Conservation (phyloP, 2,113 vertebrate genomes). For the Ranitomeya imitator region DNA sequence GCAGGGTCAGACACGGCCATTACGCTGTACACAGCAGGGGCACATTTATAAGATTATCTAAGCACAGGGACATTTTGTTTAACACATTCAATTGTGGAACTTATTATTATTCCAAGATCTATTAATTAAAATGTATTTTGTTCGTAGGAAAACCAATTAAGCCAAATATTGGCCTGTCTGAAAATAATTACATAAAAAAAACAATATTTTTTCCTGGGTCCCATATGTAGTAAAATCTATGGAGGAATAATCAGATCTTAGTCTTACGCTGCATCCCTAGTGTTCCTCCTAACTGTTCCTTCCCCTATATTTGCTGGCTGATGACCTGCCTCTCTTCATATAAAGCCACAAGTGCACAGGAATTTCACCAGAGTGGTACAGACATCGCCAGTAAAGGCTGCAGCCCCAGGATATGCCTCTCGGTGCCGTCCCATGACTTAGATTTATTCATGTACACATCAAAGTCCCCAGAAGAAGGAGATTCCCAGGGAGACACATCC, state of each 20-base stretch:
- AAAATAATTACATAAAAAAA: too few relatives aligned
- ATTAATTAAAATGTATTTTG: too few relatives aligned
- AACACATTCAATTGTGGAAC: too few relatives aligned
- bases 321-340: constrained; percentile 80
- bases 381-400: constrained; percentile 87
- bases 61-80: too few relatives aligned
- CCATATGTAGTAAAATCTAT: constrained; percentile 58
- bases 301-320: constrained; percentile 80
- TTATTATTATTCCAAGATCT: too few relatives aligned
- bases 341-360: constrained; percentile 78
- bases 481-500: constrained; percentile 59
- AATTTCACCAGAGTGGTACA: constrained; percentile 88
- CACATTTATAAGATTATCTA: too few relatives aligned
- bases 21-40: too few relatives aligned
- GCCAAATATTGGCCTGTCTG: background rate
- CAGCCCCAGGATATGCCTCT: constrained; percentile 78
- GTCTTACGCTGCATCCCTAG: constrained; percentile 67
- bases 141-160: background rate
- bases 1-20: too few relatives aligned
- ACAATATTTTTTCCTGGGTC: background rate
- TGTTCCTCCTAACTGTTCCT: constrained; percentile 66
- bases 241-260: constrained; percentile 70
- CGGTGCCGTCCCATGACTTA: constrained; percentile 84
- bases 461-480: constrained; percentile 62
- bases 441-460: constrained; percentile 71